Evolutionary conservation across 2,113 vertebrate species (phyloP), one percentile per base, ranked within the genome.

Genomic region (Thamnaconus septentrionalis): DNA sequence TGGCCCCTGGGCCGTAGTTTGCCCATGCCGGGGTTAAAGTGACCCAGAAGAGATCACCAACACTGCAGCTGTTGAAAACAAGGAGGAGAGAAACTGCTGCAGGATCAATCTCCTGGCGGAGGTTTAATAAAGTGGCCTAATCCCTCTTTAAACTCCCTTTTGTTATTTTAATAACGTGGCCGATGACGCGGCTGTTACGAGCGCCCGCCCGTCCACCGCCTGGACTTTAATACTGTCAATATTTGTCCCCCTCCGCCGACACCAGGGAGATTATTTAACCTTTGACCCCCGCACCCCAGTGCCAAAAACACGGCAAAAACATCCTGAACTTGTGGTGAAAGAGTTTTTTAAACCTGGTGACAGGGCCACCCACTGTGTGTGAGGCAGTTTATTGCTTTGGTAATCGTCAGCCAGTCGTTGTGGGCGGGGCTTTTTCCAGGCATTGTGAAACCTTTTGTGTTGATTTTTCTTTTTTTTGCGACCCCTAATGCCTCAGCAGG

Each of bases 171-270:
- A 31, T 31, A 31, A 31, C 18, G 18, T 31, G 18, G 18, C 18
- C 18, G 18, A 31, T 31, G 18, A 31, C 18, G 18, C 18, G 18
- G 18, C 18, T 31, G 18, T 31, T 31, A 31, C 18, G 18, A 31
- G 1, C 18, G 18, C 18, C 18, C 18, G 18, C 18, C 18, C 18
- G 18, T 53, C 51, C 5, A 57, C 39, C 11, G 58, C 71, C 69
- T 75, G 75, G 73, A 88, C 87, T 77, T 82, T 83, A 18, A 79
- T 10, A 61, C 81, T 78, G 85, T 82, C 87, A 86, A 84, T 87
- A 85, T 85, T 85, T 81, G 64, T 77, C 56, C 62, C 71, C 50
- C 69, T 61, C 48, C 5, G 3, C 43, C 6, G 5, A 56, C 64
- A 46, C 8, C 44, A 48, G 45, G 55, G 75, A 53, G 61, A 44